Base-by-base conservation (phyloP, 2,797 vertebrate species). In the Emydoidea blandingii region DNA sequence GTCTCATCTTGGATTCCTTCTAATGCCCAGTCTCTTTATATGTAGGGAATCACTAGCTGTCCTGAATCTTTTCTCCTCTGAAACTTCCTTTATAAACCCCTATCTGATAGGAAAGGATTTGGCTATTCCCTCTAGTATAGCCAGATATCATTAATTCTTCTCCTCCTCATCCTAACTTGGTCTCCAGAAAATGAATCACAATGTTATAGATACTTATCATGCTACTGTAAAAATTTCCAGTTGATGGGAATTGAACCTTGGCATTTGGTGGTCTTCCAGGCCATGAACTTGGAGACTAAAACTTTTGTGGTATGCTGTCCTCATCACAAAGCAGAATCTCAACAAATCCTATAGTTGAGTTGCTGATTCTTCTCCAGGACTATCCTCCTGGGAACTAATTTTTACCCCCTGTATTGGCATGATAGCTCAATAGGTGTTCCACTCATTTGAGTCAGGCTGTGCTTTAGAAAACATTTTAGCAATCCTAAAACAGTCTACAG, bases 171-270 rank as follows among this genome's bases (percentile, higher is more conserved):
- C 65, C 10, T 41, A 72, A 72, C n/a, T 37, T 72, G 65, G 19
- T 72, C 65, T 37, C 18, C n/a, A 72, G n/a, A 72, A 72, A 72
- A 72, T 19, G 34, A 68, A 68, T n/a, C 34, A 65, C 8, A 68
- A 11, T 68, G 18, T 37, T 68, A 19, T 37, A 68, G 21, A 37
- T 21, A 68, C 59, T n/a, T 62, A 31, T n/a, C 16, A 37, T 37
- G 34, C 34, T 10, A n/a, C 8, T 68, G 18, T 3, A 29, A 3
- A 6, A 1, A 4, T 11, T 47, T 83, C 47, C 1, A 29, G 12
- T 65, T 6, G 7, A 5, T 56, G 74, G 62, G 85, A 19, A 68
- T 68, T 37, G 34, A n/a, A 68, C 16, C 9, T 37, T 37, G 65
- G 65, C 18, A 37, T 68, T 37, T 68, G 65, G 10, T 37, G n/a